Evolutionary conservation across 2,888 invertebrate genomes (phyloP).

Genomic region (Lordiphosa fenestrarum): DNA sequence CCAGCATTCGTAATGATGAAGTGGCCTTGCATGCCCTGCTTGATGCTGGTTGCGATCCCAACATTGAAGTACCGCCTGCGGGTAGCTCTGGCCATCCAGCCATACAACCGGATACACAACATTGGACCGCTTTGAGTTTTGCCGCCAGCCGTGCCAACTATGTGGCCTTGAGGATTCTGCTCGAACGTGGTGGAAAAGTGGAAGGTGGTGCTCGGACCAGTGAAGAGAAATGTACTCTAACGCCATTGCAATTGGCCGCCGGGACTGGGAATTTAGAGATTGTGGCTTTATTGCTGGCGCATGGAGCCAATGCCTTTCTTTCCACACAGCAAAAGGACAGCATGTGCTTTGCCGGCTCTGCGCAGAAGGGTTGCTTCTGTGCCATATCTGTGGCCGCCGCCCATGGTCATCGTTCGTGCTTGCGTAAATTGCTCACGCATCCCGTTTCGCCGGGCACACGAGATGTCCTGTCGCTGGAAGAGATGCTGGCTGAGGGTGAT

Average conservation of each 20-base stretch:
- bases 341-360: slow-evolving; percentile 91
- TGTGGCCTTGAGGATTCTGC: slow-evolving; percentile 84
- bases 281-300: slow-evolving; percentile 88
- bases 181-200: slow-evolving; percentile 90
- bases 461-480: slow-evolving; percentile 92
- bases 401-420: slow-evolving; percentile 90
- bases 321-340: slow-evolving; percentile 91
- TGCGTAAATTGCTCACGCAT: slow-evolving; percentile 89
- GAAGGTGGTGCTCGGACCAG: slow-evolving; percentile 92
- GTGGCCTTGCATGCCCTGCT: slow-evolving; percentile 86
- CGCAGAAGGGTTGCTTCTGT: slow-evolving; percentile 92
- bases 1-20: slow-evolving; percentile 90
- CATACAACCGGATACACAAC: slow-evolving; percentile 86
- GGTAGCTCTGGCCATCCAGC: slow-evolving; percentile 81
- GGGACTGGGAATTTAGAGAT: slow-evolving; percentile 90
- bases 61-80: slow-evolving; percentile 87
- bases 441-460: slow-evolving; percentile 85
- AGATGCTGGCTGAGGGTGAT: slow-evolving; percentile 93
- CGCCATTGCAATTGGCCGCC: slow-evolving; percentile 93
- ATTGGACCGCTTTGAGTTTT: slow-evolving; percentile 95
- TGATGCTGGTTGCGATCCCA: slow-evolving; percentile 91
- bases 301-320: slow-evolving; percentile 93
- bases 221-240: slow-evolving; percentile 92
- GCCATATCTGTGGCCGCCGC: slow-evolving; percentile 94
- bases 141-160: slow-evolving; percentile 84